Percentiles rank a stretch among this genome's conserved stretches.
These are phyloP conservation scores for Chromobotia macracanthus DNA, from an alignment of 2,797 vertebrate genomes.

Conservation along the genomic window DNA sequence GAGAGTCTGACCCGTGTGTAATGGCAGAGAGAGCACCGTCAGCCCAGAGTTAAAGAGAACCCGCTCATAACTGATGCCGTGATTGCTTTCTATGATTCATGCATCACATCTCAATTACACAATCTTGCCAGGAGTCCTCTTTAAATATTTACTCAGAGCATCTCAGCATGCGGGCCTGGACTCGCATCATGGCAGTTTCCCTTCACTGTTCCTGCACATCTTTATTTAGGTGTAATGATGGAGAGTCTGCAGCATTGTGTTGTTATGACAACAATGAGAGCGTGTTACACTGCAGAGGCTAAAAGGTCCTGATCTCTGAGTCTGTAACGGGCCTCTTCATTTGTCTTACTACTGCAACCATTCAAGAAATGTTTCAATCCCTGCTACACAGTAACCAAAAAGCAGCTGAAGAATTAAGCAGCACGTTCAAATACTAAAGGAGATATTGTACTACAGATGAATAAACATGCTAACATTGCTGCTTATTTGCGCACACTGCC, in stretches of 20 bases:
- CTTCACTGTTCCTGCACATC: constrained; percentile 35
- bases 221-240: constrained; percentile 45
- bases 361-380: neutral
- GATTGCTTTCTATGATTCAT: constrained; percentile 42
- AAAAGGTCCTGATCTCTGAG: constrained; percentile 16
- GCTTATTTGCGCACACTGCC: neutral
- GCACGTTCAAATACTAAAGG: neutral
- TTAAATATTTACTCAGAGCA: constrained; percentile 50
- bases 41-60: constrained; percentile 14
- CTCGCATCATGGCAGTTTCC: constrained; percentile 16
- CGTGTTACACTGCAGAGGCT: neutral
- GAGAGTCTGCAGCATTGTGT: constrained; percentile 24
- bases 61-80: constrained; percentile 26
- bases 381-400: too few species aligned
- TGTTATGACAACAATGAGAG: constrained; percentile 20
- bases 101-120: constrained; percentile 50
- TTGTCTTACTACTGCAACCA: neutral
- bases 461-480: neutral
- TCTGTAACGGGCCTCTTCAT: constrained; percentile 25
- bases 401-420: too few species aligned
- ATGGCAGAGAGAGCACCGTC: constrained; percentile 38
- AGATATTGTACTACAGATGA: neutral
- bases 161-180: constrained; percentile 19
- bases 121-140: constrained; percentile 46
- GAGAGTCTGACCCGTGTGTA: constrained; percentile 29